Base-by-base conservation (phyloP, 2,888 invertebrate genomes). In the Erynnis tages region DNA sequence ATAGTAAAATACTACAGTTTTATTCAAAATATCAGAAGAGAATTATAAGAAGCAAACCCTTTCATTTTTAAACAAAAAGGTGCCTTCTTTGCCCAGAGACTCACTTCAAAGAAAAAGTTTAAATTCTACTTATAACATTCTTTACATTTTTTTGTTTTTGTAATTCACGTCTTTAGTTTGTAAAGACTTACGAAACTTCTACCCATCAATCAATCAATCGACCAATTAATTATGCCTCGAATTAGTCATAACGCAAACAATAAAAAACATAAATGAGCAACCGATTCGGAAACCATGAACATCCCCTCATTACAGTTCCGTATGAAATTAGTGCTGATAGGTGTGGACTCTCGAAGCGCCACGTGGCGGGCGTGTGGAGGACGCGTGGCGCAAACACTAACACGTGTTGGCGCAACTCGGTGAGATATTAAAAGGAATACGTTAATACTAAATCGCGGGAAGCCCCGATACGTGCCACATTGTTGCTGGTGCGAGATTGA, bases 391-490 rank as follows among this genome's bases (percentile, higher is more conserved):
- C 71, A 76, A 80, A 78, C 79, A 79, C 55, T 25, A 69, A 46
- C 79, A 73, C 85, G 82, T 80, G 84, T 69, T 72, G 63, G 60
- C 62, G 80, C 84, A 83, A 74, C 70, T 61, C 62, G 57, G 62
- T 54, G 49, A 58, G 58, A 81, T 82, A 86, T 86, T 86, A 84
- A 79, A 80, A 75, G 62, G 71, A 81, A 82, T 81, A 81, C 76
- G 76, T 68, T 79, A 75, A 72, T 73, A 70, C 59, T 55, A 53
- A 34, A 41, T 35, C 50, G 43, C 54, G 57, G 65, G 66, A 21
- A 62, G 61, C 57, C 63, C 69, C 63, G 68, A 70, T 63, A 65
- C 65, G 63, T 59, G 62, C 56, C 61, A 61, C 67, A 74, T 74
- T 77, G 76, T 78, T 66, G 64, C 61, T 62, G 60, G 78, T 69